Evolutionary conservation across 1,140 invertebrate species (phyloP), one percentile per base, ranked within the genome.

Genomic region (Zaprionus taronus): DNA sequence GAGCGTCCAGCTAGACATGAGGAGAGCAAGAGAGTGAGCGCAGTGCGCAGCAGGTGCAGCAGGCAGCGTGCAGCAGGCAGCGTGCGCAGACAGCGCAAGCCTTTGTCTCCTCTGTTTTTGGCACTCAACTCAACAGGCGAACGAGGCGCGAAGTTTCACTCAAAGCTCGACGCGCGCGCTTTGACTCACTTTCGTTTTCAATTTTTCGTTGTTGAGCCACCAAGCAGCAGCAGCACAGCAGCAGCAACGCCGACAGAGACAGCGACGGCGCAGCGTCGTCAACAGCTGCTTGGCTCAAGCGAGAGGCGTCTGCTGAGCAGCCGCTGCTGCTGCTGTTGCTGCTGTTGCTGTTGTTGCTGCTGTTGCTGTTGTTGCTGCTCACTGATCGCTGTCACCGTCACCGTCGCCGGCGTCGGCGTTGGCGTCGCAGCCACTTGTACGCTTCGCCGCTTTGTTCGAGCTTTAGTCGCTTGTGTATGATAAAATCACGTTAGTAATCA

Each of bases 401-500:
- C 47, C 81, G 64, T 66, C 70, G 77, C 77, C 12, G 47, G 47
- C 53, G 15, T 26, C 49, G 58, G 66, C 53, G 34, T 58, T 49
- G 75, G 63, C 81, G 67, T 66, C 72, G 77, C 77, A 77, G 73
- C 49, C 65, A 80, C 47, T 64, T 55, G 58, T 58, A 71, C 53
- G 79, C 72, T 64, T 69, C 61, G 66, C 58, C 81, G 81, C 86
- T 90, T 90, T 81, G 86, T 91, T 92, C 84, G 85, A 92, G 91
- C 87, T 92, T 92, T 92, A 92, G 91, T 92, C 82, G 79, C 80
- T 92, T 90, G 91, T 91, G 91, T 92, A 91, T 92, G 87, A 92
- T 92, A 92, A 92, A 92, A 92, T 90, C 83, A 92, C 91, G 91
- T 92, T 92, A 92, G 91, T 92, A 91, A 92, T 92, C 91, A 92